phyloP scores from a whole-genome alignment of 1,140 invertebrate genomes.

The Dinoponera quadriceps region DNA sequence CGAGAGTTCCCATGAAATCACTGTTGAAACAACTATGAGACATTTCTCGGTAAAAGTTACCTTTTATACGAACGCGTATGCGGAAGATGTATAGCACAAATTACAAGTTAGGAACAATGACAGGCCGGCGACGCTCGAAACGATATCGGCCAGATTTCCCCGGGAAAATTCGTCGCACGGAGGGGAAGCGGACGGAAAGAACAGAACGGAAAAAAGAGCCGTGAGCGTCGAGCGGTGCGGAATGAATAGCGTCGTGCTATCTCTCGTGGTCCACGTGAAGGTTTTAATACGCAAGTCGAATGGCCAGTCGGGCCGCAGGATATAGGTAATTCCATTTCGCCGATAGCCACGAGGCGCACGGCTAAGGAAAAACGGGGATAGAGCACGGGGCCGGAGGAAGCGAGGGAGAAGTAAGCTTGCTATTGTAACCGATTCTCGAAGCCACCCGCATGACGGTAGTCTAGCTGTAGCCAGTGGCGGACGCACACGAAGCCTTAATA shows the following conservation, averaged over 20 bases:
- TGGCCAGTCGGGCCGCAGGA: constrained; percentile 78
- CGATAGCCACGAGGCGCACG: constrained; percentile 52
- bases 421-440: constrained; percentile 82
- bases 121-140: constrained; percentile 38
- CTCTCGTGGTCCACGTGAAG: constrained; percentile 66
- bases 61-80: neutral
- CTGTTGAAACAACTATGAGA: neutral
- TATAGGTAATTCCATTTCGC: constrained; percentile 82
- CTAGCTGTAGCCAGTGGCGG: constrained; percentile 68
- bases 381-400: constrained; percentile 46
- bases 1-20: neutral
- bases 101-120: constrained; percentile 39
- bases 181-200: constrained; percentile 21
- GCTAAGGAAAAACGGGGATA: constrained; percentile 51
- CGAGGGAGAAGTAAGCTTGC: constrained; percentile 64
- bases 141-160: constrained; percentile 47
- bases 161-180: constrained; percentile 48
- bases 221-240: constrained; percentile 45
- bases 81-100: constrained; percentile 28
- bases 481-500: constrained; percentile 82
- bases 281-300: constrained; percentile 80
- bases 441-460: constrained; percentile 79
- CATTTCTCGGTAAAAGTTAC: constrained; percentile 5
- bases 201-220: constrained; percentile 28
- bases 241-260: constrained; percentile 65